phyloP scores from a whole-genome alignment of 2,888 invertebrate species.

The Dynastes hyllus region DNA sequence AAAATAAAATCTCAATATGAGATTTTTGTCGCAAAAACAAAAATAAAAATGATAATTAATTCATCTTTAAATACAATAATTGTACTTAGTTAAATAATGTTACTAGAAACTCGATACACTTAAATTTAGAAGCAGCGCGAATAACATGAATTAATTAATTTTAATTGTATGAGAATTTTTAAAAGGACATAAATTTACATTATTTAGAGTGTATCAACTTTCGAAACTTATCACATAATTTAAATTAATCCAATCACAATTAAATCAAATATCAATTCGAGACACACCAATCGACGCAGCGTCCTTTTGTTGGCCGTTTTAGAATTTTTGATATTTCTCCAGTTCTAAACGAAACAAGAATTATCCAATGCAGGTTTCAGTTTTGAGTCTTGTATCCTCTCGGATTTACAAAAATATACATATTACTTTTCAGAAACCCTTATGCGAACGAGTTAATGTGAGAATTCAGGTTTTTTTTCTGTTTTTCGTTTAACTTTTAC shows the following conservation, averaged over 20 bases:
- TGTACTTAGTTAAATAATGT: slow-evolving; percentile 36
- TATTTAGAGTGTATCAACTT: slow-evolving; percentile 36
- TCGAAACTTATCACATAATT: slow-evolving; percentile 43
- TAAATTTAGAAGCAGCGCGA: background rate
- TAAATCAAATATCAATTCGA: slow-evolving; percentile 35
- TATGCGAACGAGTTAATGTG: background rate
- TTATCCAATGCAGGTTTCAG: slow-evolving; percentile 13
- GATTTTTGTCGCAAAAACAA: slow-evolving; percentile 57
- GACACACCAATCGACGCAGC: slow-evolving; percentile 14
- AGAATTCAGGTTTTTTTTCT: background rate
- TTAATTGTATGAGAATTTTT: background rate
- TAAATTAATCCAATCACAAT: slow-evolving; percentile 32
- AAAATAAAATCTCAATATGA: slow-evolving; percentile 65
- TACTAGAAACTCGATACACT: slow-evolving; percentile 31
- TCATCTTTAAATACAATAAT: slow-evolving; percentile 49
- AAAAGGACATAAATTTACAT: background rate
- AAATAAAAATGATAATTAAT: slow-evolving; percentile 40
- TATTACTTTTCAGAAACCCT: slow-evolving; percentile 4
- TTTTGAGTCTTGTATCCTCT: slow-evolving; percentile 49
- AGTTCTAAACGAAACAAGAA: slow-evolving; percentile 12
- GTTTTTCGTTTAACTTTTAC: background rate
- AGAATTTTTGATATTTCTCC: background rate
- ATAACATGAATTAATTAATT: too few species aligned
- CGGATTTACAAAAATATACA: slow-evolving; percentile 42
- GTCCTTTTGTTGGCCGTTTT: slow-evolving; percentile 3